Percentiles rank a stretch among this genome's conserved stretches.
phyloP scores from a whole-genome alignment of 2,888 invertebrate species.

The Nymphalis urticae region DNA sequence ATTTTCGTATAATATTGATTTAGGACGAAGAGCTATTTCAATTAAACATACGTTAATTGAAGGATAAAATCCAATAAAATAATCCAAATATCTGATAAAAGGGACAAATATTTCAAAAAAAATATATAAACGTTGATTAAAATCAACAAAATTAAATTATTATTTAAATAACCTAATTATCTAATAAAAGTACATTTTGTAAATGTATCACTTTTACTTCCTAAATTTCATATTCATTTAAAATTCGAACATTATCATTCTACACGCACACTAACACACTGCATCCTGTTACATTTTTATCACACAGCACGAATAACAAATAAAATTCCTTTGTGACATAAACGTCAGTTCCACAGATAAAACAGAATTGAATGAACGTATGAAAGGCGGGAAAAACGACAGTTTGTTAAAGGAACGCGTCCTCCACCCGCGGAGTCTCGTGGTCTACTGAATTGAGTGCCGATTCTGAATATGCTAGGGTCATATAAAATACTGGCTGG shows the following conservation, averaged over 20 bases:
- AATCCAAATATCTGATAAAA: no score
- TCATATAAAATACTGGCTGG: slow-evolving; percentile 19
- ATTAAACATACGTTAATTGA: neutral
- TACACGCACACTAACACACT: slow-evolving; percentile 17
- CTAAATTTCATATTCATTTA: neutral
- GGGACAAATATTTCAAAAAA: no score
- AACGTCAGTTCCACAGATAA: slow-evolving; percentile 28
- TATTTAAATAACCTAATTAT: no score
- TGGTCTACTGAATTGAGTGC: slow-evolving; percentile 17
- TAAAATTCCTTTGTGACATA: slow-evolving; percentile 18
- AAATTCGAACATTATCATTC: neutral
- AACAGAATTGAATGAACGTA: slow-evolving; percentile 21
- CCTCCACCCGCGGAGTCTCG: slow-evolving; percentile 17
- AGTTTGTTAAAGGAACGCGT: slow-evolving; percentile 17
- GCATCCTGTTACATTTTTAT: slow-evolving; percentile 32
- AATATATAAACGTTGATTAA: no score
- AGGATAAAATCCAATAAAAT: neutral
- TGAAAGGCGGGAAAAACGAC: slow-evolving; percentile 23
- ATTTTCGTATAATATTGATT: neutral
- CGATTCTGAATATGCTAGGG: slow-evolving; percentile 13
- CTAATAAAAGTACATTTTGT: no score
- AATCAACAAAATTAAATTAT: no score
- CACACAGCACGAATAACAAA: slow-evolving; percentile 8
- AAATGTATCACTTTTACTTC: neutral
- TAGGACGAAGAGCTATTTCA: neutral